Base-by-base conservation (phyloP, 2,113 vertebrate genomes). In the Mirza zaza region DNA sequence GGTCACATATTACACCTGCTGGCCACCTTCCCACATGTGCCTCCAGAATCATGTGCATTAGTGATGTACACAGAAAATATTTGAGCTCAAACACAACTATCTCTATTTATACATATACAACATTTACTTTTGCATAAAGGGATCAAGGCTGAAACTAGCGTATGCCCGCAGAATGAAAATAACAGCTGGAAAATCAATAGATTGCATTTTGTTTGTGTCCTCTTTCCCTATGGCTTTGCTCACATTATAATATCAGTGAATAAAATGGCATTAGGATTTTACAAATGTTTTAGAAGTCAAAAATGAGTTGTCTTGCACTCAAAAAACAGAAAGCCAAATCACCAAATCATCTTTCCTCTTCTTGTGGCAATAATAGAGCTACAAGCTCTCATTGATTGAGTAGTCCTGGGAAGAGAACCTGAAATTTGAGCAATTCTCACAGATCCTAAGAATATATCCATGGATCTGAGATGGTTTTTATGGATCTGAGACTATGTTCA, bases 1-100 rank as follows among this genome's bases (percentile, higher is more conserved):
- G 27, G 29, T 27, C 36, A 27, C 5, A 8, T 0, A 1, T 12
- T 0, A 18, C 7, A 8, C 32, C 45, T 0, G 0, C 4, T 0
- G 48, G 71, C 20, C 52, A 32, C 48, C 63, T 13, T 25, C 50
- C 13, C 29, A 48, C 3, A 3, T 0, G 1, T 4, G 7, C 45
- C 55, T 63, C 25, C 20, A 6, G 57, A n/a, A 42, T 9, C n/a
- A 4, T 1, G 42, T 18, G 32, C 23, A 3, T 39, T 1, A 87
- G 52, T 0, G 17, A 77, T 10, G 25, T 1, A 0, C 55, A 82
- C 39, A 9, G 91, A 25, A 87, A 88, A 85, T 59, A 65, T 71
- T 17, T 87, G 86, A 67, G 25, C 21, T 55, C 68, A 32, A 65
- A 67, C n/a, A 85, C 34, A 23, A 25, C 29, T 29, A 3, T 23